phyloP scores from a whole-genome alignment of 92 coral and sea anemone genomes.

The Scolanthus callimorphus region DNA sequence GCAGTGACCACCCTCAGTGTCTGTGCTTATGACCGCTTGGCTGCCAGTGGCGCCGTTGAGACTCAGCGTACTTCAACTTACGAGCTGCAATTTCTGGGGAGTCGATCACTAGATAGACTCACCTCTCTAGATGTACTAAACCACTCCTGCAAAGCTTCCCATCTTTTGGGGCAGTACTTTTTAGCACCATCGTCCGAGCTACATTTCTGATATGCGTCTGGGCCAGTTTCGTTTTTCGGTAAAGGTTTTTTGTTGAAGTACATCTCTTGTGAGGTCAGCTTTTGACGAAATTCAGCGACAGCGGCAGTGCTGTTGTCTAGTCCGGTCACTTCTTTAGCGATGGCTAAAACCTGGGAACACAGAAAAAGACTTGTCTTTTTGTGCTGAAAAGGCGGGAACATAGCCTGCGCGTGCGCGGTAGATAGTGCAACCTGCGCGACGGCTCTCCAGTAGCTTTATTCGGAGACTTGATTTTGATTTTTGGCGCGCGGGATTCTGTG shows the following conservation, averaged over 20 bases:
- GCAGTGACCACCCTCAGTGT: too few relatives aligned
- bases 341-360: constrained; percentile 49
- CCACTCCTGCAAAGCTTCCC: constrained; percentile 86
- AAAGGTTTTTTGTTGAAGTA: constrained; percentile 73
- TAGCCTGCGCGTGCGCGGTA: too few relatives aligned
- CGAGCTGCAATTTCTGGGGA: too few relatives aligned
- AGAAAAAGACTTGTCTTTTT: too few relatives aligned
- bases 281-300: constrained; percentile 48
- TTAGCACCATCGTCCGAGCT: constrained; percentile 48
- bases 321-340: constrained; percentile 72
- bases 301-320: constrained; percentile 46
- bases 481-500: too few relatives aligned
- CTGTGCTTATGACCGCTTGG: too few relatives aligned
- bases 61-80: too few relatives aligned
- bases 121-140: constrained; percentile 83
- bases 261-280: constrained; percentile 66
- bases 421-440: too few relatives aligned
- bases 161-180: constrained; percentile 76
- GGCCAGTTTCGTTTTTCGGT: constrained; percentile 68
- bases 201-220: constrained; percentile 51
- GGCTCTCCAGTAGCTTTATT: too few relatives aligned
- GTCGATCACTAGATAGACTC: background rate
- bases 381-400: too few relatives aligned
- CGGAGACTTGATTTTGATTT: too few relatives aligned
- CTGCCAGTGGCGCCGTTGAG: too few relatives aligned